Evolutionary conservation across 1,140 invertebrate genomes (phyloP).

Genomic region (Leptonema lineaticorne): DNA sequence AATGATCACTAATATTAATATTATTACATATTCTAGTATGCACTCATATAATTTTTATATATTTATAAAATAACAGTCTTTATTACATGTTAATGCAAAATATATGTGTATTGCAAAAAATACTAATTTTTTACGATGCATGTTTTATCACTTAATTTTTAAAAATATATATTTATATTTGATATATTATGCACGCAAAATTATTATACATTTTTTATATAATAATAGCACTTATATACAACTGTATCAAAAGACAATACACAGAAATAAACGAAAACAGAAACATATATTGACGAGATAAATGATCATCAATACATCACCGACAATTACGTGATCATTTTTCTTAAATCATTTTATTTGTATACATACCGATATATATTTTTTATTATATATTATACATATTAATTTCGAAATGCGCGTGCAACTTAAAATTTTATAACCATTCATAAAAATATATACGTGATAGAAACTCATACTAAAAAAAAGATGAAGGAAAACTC

Average conservation of each 20-base stretch:
- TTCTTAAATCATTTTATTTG: not conserved
- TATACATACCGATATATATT: not conserved
- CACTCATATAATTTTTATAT: no score
- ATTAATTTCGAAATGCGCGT: no score
- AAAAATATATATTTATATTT: not conserved
- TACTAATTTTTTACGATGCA: no score
- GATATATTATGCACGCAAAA: conserved; percentile 1
- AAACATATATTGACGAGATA: conserved; percentile 1
- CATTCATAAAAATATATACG: no score
- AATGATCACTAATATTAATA: no score
- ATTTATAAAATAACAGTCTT: no score
- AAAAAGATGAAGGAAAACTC: no score
- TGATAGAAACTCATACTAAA: no score
- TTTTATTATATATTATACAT: not conserved
- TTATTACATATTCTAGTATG: no score
- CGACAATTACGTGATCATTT: conserved; percentile 14
- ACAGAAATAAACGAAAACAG: not conserved
- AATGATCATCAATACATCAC: conserved; percentile 12
- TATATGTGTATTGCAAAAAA: no score
- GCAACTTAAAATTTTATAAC: no score
- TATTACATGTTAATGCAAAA: no score
- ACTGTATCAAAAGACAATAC: conserved; percentile 30
- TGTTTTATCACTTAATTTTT: not conserved
- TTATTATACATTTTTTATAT: conserved; percentile 4
- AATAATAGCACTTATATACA: conserved; percentile 4